Evolutionary conservation across 2,888 invertebrate genomes (phyloP), one percentile per base, ranked within the genome.

Genomic region (Polia nebulosa): DNA sequence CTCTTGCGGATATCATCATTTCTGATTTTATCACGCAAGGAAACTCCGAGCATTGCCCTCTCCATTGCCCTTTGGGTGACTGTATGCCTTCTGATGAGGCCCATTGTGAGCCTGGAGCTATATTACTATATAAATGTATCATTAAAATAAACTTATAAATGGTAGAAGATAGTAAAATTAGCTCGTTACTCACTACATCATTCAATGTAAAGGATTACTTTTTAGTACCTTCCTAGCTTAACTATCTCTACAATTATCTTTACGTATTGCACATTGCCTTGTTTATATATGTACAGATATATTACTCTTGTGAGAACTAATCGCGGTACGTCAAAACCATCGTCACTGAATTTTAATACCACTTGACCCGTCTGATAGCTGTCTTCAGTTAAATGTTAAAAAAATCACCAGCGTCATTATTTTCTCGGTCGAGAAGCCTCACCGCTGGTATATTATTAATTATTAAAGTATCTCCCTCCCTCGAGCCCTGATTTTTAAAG

Each of bases 351-450:
- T 76, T 76, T 73, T 78, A 65, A 82, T 68, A 70, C 36, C 66
- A 82, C 80, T 82, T 76, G 76, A 76, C 78, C 83, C 82, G 73
- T 72, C 83, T 85, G 85, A 85, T 88, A 82, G 84, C 83, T 79
- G 85, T 86, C 85, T 84, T 78, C 84, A 72, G 79, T 83, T 87
- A 84, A 90, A 88, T 84, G 72, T 85, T 91, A 84, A 90, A 90
- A 89, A 90, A 92, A 89, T 90, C 85, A 90, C 80, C 77, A 74
- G 67, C 72, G 75, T 87, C 87, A 88, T 92, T 92, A 91, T 88
- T 91, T 87, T 77, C 78, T 84, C 79, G 77, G 82, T 81, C 58
- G 81, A 85, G 81, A 85, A 83, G 83, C 76, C 78, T 85, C 85
- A 85, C 81, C 81, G 87, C 84, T 87, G 84, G 84, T 83, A 83